phyloP scores from a whole-genome alignment of 1,140 invertebrate genomes.

The Phenacoccus solenopsis region DNA sequence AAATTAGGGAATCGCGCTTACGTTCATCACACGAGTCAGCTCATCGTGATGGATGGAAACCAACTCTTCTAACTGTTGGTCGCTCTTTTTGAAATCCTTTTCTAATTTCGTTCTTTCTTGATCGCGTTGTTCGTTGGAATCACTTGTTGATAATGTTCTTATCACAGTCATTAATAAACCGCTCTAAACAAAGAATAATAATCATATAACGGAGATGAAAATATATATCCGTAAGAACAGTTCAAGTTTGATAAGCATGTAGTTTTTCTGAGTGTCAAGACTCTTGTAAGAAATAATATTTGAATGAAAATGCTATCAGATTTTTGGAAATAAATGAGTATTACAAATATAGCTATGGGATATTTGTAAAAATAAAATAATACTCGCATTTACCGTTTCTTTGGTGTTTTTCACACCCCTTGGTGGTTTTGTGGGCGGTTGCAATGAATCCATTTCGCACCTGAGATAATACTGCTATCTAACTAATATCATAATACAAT shows the following conservation, averaged over 20 bases:
- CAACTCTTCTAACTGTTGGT: conserved; percentile 72
- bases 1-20: conserved; percentile 29
- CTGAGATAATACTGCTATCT: not conserved
- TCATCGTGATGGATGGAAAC: conserved; percentile 79
- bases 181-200: conserved; percentile 43
- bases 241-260: not conserved
- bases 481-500: not conserved
- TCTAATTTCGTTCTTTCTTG: conserved; percentile 87
- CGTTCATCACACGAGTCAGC: conserved; percentile 72
- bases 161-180: conserved; percentile 87
- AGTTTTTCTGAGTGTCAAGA: not conserved
- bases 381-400: conserved; percentile 52
- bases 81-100: conserved; percentile 82
- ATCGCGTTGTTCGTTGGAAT: conserved; percentile 88
- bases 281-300: not conserved
- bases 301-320: too few species aligned
- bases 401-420: conserved; percentile 65
- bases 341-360: too few species aligned
- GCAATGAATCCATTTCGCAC: not conserved
- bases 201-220: not conserved
- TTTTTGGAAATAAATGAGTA: conserved; percentile 2
- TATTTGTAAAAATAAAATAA: conserved; percentile 21
- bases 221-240: not conserved
- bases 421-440: conserved; percentile 62
- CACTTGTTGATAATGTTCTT: conserved; percentile 75